A percentile compares a stretch with the other conserved stretches of the same genome.
phyloP scores from a whole-genome alignment of 2,888 invertebrate species.

The Caenorhabditis virilis region DNA sequence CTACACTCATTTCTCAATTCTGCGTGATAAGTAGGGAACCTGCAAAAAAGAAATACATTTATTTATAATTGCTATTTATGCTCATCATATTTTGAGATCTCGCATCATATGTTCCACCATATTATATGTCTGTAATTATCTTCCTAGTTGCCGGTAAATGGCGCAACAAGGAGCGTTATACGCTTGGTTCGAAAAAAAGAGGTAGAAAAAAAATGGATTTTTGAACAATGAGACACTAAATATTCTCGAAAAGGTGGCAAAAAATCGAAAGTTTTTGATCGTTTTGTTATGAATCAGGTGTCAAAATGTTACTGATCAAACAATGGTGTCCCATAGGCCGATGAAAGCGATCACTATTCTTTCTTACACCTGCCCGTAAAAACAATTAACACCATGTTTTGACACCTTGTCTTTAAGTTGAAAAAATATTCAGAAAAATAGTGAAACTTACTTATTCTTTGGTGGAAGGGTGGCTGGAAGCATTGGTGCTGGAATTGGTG shows the following conservation, averaged over 20 bases:
- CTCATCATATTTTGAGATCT: neutral
- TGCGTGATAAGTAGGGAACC: constrained; percentile 34
- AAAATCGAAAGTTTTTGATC: constrained; percentile 1
- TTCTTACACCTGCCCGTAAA: constrained; percentile 11
- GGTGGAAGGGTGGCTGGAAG: constrained; percentile 15
- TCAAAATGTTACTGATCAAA: neutral
- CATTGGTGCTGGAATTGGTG: constrained; percentile 11
- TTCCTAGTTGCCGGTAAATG: too few species aligned
- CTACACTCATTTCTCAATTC: constrained; percentile 26
- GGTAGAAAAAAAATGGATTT: too few species aligned
- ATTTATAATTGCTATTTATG: neutral
- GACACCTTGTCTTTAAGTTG: neutral
- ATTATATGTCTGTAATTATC: constrained; percentile 6
- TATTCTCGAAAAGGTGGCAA: too few species aligned
- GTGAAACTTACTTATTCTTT: constrained; percentile 30
- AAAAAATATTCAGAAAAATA: neutral
- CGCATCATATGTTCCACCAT: neutral
- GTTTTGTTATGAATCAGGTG: constrained; percentile 12
- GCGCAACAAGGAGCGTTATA: too few species aligned
- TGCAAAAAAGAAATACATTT: constrained; percentile 7
- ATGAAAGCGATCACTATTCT: neutral
- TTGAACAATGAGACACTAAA: too few species aligned
- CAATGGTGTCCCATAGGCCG: neutral
- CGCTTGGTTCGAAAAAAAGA: too few species aligned
- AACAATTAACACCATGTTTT: neutral